Percentiles rank a stretch among this genome's conserved stretches.
phyloP scores from a whole-genome alignment of 2,888 invertebrate genomes.

The Incurvaria masculella region DNA sequence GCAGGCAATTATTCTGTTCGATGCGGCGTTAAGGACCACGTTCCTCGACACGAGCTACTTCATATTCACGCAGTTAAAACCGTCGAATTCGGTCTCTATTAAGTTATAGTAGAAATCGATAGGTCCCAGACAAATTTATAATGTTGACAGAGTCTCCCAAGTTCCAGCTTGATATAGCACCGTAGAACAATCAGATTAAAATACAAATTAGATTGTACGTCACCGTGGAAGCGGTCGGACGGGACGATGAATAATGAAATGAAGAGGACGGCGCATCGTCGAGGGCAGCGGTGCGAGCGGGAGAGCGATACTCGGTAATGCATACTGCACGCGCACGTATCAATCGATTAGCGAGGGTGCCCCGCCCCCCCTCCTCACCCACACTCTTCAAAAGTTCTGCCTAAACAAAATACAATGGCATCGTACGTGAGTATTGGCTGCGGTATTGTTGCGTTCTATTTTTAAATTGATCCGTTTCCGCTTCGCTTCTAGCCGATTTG shows the following conservation, averaged over 20 bases:
- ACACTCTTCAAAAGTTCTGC: no score
- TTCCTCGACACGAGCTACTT: no score
- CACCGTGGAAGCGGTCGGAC: constrained; percentile 46
- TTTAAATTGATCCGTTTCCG: no score
- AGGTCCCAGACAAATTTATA: constrained; percentile 39
- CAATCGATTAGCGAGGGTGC: constrained; percentile 48
- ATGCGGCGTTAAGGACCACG: no score
- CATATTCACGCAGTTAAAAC: no score
- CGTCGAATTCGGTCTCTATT: no score
- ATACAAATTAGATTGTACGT: constrained; percentile 54
- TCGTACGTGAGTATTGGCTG: no score
- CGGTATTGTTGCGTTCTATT: no score
- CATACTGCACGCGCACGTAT: constrained; percentile 42
- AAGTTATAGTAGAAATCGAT: no score
- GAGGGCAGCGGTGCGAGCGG: constrained; percentile 29
- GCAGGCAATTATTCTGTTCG: no score
- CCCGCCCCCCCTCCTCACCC: constrained; percentile 21
- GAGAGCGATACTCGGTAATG: constrained; percentile 25
- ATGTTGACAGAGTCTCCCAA: constrained; percentile 19
- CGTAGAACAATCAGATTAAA: constrained; percentile 31
- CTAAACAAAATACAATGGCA: no score
- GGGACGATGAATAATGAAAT: constrained; percentile 48
- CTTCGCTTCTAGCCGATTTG: no score
- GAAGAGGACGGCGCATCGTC: constrained; percentile 39
- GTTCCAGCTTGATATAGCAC: neutral